Conservation (phyloP, 2,797 vertebrate species). For the Nasua narica region DNA sequence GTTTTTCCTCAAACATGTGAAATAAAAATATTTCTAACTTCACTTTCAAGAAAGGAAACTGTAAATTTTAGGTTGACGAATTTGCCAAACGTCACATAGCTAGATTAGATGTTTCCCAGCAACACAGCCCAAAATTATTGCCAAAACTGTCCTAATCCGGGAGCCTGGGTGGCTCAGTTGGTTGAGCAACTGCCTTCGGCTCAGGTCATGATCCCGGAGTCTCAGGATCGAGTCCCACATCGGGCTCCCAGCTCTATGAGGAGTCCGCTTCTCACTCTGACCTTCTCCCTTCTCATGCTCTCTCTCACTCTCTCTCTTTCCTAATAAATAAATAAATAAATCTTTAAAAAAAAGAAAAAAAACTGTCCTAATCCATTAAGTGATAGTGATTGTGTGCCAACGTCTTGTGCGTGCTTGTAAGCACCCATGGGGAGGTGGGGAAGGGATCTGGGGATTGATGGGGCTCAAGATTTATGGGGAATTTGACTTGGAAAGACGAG, state of each 20-base stretch:
- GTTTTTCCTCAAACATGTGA: background rate
- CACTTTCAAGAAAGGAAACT: background rate
- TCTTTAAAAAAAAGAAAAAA: no score
- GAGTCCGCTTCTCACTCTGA: no score
- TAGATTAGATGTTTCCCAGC: background rate
- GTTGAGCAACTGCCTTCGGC: no score
- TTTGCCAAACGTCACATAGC: background rate
- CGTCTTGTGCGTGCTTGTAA: background rate
- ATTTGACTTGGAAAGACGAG: background rate
- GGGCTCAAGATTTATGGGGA: background rate
- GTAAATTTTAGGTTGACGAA: background rate
- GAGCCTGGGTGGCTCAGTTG: no score
- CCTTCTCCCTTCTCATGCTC: no score
- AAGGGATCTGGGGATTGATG: background rate
- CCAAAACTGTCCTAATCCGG: background rate
- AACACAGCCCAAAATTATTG: background rate
- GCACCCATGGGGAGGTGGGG: fast-evolving
- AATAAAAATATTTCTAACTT: background rate
- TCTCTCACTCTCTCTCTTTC: no score
- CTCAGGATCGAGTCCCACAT: no score
- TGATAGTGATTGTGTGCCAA: background rate
- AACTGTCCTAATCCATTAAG: background rate
- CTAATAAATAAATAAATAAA: no score
- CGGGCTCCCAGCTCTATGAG: no score
- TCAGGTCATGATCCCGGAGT: no score